Evolutionary conservation across 2,113 vertebrate species (phyloP).

Genomic region (Uropsilus gracilis): DNA sequence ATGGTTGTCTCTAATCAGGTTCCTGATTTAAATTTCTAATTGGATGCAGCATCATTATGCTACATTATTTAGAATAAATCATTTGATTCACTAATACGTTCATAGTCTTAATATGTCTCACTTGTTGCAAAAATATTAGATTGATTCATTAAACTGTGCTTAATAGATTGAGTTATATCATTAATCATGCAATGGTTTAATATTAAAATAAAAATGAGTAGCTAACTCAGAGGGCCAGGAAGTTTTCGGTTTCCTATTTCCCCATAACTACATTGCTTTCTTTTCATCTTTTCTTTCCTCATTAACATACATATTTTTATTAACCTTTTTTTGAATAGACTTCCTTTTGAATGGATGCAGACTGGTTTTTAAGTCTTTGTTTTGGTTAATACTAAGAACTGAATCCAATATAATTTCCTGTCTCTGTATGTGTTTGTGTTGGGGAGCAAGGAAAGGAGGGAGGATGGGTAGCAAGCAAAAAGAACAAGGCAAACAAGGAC

Average conservation of each 20-base stretch:
- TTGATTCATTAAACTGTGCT: slow-evolving; percentile 56
- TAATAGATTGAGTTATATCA: slow-evolving; percentile 43
- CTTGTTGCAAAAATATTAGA: slow-evolving; percentile 55
- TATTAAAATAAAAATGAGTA: slow-evolving; percentile 49
- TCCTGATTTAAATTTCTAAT: slow-evolving; percentile 66
- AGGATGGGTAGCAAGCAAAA: background rate
- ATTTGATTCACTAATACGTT: slow-evolving; percentile 47
- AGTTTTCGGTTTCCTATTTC: background rate
- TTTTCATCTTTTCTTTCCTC: background rate
- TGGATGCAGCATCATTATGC: background rate
- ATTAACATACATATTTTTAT: background rate
- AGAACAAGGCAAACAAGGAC: background rate
- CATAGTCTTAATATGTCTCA: slow-evolving; percentile 32
- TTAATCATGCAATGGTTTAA: slow-evolving; percentile 5
- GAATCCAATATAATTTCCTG: background rate
- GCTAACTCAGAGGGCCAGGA: background rate
- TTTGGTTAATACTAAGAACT: background rate
- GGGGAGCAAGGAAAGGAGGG: no score
- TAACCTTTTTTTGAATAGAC: background rate
- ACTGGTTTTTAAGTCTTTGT: background rate
- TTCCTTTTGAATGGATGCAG: background rate
- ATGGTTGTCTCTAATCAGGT: slow-evolving; percentile 29
- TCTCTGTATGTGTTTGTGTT: background rate
- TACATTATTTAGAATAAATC: slow-evolving; percentile 53
- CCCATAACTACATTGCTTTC: no score